Evolutionary conservation across 2,888 invertebrate species (phyloP).

Genomic region (Cheilosia vulpina): DNA sequence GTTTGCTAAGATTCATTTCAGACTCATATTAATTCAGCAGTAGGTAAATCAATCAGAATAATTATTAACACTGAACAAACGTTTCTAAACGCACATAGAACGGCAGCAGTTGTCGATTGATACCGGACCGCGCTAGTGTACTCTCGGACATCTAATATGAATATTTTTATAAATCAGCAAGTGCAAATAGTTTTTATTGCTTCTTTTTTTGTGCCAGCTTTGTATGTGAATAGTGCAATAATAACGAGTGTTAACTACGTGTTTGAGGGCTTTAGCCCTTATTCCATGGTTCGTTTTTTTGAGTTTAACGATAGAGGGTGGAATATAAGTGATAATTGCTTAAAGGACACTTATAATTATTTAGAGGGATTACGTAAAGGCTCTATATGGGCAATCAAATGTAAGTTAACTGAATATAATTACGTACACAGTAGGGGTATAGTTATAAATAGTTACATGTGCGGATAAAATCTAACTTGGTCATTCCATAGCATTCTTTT

Average conservation of each 20-base stretch:
- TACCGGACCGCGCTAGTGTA: constrained; percentile 17
- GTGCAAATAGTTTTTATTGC: constrained; percentile 22
- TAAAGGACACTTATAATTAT: constrained; percentile 79
- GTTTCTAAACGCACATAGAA: not conserved
- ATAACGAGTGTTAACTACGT: constrained; percentile 79
- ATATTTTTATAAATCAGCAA: constrained; percentile 6
- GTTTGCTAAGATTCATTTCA: too few relatives aligned
- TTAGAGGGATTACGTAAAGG: constrained; percentile 79
- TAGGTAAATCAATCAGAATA: not conserved
- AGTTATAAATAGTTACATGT: too few relatives aligned
- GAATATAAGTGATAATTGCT: constrained; percentile 80
- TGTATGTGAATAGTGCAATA: constrained; percentile 57
- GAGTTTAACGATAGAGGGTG: constrained; percentile 80
- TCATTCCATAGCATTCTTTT: too few relatives aligned
- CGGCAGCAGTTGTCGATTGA: constrained; percentile 35
- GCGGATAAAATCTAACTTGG: too few relatives aligned
- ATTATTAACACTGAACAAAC: not conserved
- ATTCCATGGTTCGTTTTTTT: constrained; percentile 79
- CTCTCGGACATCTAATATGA: constrained; percentile 17
- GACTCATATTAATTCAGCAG: not conserved
- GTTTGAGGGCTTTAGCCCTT: constrained; percentile 80
- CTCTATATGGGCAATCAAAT: constrained; percentile 79
- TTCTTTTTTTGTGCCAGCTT: not conserved
- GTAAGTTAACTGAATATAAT: constrained; percentile 74
- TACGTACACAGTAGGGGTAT: too few relatives aligned